phyloP scores from a whole-genome alignment of 2,888 invertebrate genomes.

The Pimpla rufipes region DNA sequence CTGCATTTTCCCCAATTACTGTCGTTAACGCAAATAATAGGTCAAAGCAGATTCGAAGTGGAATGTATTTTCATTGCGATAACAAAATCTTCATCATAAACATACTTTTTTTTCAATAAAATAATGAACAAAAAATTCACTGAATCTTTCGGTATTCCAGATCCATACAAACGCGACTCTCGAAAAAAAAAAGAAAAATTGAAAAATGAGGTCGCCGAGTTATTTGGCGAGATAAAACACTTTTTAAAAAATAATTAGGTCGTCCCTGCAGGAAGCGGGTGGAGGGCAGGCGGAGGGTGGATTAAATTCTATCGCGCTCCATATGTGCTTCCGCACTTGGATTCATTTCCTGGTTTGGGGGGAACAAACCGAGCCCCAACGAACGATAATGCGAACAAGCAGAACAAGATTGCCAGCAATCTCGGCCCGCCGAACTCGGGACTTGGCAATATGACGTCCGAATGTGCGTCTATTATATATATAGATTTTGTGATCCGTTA shows the following conservation, averaged over 20 bases:
- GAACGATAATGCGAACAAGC: slow-evolving; percentile 40
- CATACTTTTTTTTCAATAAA: no score
- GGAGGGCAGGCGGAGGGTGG: slow-evolving; percentile 5
- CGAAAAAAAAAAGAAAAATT: no score
- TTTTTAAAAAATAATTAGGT: no score
- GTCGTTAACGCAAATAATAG: no score
- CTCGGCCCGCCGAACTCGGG: background rate
- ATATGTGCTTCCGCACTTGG: slow-evolving; percentile 54
- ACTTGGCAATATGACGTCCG: slow-evolving; percentile 22
- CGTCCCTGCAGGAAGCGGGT: background rate
- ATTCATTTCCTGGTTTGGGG: slow-evolving; percentile 53
- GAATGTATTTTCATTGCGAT: no score
- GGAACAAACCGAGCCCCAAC: slow-evolving; percentile 25
- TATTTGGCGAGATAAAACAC: no score
- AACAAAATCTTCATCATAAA: no score
- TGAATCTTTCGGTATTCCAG: no score
- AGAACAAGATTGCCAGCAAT: slow-evolving; percentile 33
- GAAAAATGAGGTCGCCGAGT: background rate
- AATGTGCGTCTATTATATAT: background rate
- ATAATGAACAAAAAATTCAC: no score
- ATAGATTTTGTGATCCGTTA: background rate
- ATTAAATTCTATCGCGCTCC: slow-evolving; percentile 53
- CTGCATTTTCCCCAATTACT: no score
- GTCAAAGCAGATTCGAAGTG: no score
- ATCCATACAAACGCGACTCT: no score